Percentiles rank a stretch among this genome's conserved stretches.
Conservation (phyloP, 2,888 invertebrate species). For the Tyria jacobaeae region DNA sequence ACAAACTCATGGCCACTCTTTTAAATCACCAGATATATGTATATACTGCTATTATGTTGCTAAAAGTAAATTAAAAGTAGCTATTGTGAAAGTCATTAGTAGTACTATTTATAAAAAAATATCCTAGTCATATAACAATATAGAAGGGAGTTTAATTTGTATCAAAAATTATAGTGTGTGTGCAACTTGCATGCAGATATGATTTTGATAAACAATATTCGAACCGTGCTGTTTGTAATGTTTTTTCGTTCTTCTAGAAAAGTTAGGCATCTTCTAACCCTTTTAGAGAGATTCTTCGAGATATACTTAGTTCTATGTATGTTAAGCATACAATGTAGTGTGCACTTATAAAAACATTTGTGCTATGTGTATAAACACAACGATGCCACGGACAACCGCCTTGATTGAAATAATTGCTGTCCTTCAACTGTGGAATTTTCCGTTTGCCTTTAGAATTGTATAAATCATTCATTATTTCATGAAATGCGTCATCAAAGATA, state of each 20-base stretch:
- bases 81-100: too few relatives aligned
- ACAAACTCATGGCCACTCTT: too few relatives aligned
- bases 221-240: too few relatives aligned
- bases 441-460: constrained; percentile 63
- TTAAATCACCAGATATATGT: too few relatives aligned
- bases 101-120: too few relatives aligned
- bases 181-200: too few relatives aligned
- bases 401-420: constrained; percentile 75
- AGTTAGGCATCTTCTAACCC: background rate
- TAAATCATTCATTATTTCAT: constrained; percentile 34
- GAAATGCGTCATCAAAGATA: constrained; percentile 36
- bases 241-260: background rate
- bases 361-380: background rate
- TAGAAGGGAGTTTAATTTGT: too few relatives aligned
- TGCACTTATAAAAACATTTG: background rate
- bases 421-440: constrained; percentile 76
- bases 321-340: background rate
- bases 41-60: too few relatives aligned
- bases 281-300: background rate
- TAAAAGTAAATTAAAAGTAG: too few relatives aligned
- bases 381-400: constrained; percentile 46
- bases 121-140: too few relatives aligned
- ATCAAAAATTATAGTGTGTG: too few relatives aligned
- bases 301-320: background rate
- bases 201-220: background rate